Conservation (phyloP, 1,140 invertebrate genomes). For the Lamellibrachia luymesi region DNA sequence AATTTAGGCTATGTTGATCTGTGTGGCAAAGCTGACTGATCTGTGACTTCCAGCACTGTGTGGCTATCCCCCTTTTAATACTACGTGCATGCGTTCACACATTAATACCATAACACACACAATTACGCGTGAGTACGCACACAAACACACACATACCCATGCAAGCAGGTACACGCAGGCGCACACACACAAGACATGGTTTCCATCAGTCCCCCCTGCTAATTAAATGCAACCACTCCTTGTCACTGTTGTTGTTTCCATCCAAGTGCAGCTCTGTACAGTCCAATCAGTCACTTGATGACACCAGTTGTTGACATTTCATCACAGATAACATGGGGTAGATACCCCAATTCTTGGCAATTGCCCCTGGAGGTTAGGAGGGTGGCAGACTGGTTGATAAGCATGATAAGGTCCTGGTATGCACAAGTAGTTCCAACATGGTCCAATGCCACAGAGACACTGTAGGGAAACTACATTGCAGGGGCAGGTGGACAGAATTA, state of each 20-base stretch:
- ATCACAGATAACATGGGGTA: neutral
- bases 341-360: neutral
- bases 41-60: neutral
- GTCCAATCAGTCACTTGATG: neutral
- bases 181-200: neutral
- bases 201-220: too few relatives aligned
- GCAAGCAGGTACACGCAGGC: neutral
- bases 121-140: neutral
- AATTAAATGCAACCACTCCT: neutral
- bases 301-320: neutral
- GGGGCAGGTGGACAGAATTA: too few relatives aligned
- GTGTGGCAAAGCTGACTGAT: too few relatives aligned
- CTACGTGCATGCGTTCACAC: too few relatives aligned
- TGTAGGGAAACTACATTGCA: too few relatives aligned
- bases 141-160: neutral
- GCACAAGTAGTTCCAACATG: neutral
- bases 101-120: too few relatives aligned
- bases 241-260: neutral
- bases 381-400: neutral
- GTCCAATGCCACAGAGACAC: neutral
- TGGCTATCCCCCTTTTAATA: too few relatives aligned
- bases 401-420: neutral
- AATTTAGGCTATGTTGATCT: too few relatives aligned
- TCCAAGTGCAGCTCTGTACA: neutral
- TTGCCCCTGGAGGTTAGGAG: neutral